Evolutionary conservation across 35 echinoderm and acorn worm species (phyloP).

Genomic region (Apostichopus parvimensis): DNA sequence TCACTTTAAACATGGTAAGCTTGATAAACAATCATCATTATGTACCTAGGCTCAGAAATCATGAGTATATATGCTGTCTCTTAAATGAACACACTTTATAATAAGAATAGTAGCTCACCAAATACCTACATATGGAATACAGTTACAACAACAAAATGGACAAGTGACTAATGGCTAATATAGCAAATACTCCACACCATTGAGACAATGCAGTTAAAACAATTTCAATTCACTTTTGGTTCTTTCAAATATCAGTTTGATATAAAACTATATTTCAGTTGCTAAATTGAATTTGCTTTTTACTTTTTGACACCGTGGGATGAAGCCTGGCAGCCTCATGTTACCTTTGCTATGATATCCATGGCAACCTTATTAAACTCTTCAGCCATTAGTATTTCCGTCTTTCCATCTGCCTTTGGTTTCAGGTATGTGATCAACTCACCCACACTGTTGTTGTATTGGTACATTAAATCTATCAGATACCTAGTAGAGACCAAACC

Average conservation of each 20-base stretch:
- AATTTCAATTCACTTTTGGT: neutral
- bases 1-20: too few species aligned
- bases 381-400: slow-evolving; percentile 48
- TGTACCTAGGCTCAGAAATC: too few species aligned
- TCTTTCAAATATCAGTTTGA: too few species aligned
- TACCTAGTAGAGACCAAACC: slow-evolving; percentile 25
- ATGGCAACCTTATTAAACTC: slow-evolving; percentile 67
- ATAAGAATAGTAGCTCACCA: too few species aligned
- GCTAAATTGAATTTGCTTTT: neutral
- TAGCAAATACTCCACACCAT: too few species aligned
- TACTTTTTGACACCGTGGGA: neutral
- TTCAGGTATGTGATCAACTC: slow-evolving; percentile 34
- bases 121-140: too few species aligned
- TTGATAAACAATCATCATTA: too few species aligned
- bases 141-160: too few species aligned
- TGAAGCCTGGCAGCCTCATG: neutral
- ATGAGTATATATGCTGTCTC: too few species aligned
- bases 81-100: too few species aligned
- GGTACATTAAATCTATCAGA: slow-evolving; percentile 58
- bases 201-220: too few species aligned
- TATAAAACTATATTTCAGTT: neutral
- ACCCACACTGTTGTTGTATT: slow-evolving; percentile 59
- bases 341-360: slow-evolving; percentile 78
- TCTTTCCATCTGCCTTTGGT: slow-evolving; percentile 65
- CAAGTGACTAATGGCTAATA: too few species aligned